Evolutionary conservation across 2,888 invertebrate genomes (phyloP).

Genomic region (Mythimna albipuncta): DNA sequence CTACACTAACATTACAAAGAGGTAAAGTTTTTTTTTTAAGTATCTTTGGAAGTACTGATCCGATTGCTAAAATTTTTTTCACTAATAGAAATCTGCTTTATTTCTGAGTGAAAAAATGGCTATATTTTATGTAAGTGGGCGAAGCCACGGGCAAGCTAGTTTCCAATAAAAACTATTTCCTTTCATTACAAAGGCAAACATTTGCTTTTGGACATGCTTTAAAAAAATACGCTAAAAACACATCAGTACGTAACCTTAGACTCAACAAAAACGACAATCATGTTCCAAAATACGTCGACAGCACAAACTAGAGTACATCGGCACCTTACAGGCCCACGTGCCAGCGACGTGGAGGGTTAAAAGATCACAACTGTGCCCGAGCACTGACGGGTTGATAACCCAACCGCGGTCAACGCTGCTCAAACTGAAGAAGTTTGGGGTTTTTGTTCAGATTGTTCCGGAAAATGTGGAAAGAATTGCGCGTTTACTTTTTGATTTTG

Average conservation of each 20-base stretch:
- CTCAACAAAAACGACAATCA: background rate
- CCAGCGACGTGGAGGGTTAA: constrained; percentile 47
- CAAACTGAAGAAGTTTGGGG: constrained; percentile 3
- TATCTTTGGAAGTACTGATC: too few species aligned
- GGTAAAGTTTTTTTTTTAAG: too few species aligned
- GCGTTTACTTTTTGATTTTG: constrained; percentile 7
- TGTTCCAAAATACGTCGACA: background rate
- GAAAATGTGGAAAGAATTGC: constrained; percentile 8
- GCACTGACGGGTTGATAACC: constrained; percentile 52
- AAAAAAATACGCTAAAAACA: too few species aligned
- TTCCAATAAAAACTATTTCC: too few species aligned
- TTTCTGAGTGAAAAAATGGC: too few species aligned
- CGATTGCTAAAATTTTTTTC: too few species aligned
- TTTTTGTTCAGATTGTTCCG: constrained; percentile 17
- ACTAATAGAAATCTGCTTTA: too few species aligned
- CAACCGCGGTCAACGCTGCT: constrained; percentile 9
- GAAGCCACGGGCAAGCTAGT: too few species aligned
- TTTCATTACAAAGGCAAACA: too few species aligned
- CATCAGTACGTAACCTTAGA: background rate
- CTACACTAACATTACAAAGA: too few species aligned
- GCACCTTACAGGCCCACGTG: constrained; percentile 21
- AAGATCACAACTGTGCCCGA: constrained; percentile 45
- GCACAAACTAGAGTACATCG: constrained; percentile 9
- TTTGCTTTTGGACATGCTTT: too few species aligned
- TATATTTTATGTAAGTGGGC: too few species aligned